Base-by-base conservation (phyloP, 2,113 vertebrate genomes). In the Campylomormyrus tamandua region DNA sequence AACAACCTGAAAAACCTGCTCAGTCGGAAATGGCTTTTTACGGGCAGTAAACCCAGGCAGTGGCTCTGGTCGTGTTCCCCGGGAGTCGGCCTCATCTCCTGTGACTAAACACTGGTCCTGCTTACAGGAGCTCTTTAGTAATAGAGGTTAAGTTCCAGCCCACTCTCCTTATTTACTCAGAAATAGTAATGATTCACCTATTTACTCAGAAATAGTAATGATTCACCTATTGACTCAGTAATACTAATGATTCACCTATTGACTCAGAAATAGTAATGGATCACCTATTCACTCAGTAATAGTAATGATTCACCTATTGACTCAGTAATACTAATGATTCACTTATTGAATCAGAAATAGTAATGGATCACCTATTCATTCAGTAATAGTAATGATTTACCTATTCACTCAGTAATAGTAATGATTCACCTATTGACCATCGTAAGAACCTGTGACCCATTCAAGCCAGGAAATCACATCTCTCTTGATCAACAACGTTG, bases 361-460 rank as follows among this genome's bases (percentile, higher is more conserved):
- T 46, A 46, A 46, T 46, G 7, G 7, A 1, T 46, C 46, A 48
- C 46, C 46, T 48, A 48, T 48, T 48, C 0, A 48, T 0, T 48
- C 46, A 48, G 46, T 1, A 48, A 48, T 9, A 9, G 0, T 48
- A 48, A 46, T 8, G 46, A 8, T 8, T 46, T 7, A 46, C 46
- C 1, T 48, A 9, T 48, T 48, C 0, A 48, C 46, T 48, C 46
- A 48, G 6, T 0, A 48, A 48, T 48, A 48, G 7, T 48, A 48
- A 48, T 48, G 46, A 48, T 48, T 48, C 46, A 48, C 0, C n/a
- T 2, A 39, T 39, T 87, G 45, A 46, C 21, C 77, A 42, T 24
- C 31, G 8, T 8, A 80, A 35, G 94, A 50, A 83, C 31, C 94
- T 39, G 3, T 77, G 15, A 17, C 11, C 3, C 70, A 39, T 15